Conservation (phyloP, 2,888 invertebrate genomes). For the Parascotia fuliginaria region DNA sequence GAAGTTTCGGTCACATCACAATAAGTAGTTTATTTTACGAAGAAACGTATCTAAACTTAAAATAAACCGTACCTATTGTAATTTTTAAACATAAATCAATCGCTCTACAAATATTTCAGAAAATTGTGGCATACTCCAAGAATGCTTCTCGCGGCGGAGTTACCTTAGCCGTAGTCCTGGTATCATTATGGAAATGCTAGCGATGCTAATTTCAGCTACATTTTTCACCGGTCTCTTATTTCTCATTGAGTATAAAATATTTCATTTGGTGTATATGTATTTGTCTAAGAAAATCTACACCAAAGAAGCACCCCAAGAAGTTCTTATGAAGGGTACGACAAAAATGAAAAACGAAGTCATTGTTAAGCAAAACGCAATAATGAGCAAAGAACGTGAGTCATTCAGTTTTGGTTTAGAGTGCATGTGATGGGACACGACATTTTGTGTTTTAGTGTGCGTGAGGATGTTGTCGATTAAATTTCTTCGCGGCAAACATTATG, state of each 20-base stretch:
- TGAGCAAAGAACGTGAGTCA: slow-evolving; percentile 36
- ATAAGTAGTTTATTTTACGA: too few relatives aligned
- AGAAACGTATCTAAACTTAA: too few relatives aligned
- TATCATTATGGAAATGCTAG: slow-evolving; percentile 56
- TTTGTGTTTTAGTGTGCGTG: background rate
- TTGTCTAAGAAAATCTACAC: slow-evolving; percentile 25
- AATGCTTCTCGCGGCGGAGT: slow-evolving; percentile 59
- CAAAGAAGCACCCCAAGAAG: background rate
- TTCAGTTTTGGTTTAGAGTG: background rate
- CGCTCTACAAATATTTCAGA: too few relatives aligned
- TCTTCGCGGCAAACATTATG: too few relatives aligned
- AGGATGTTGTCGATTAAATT: too few relatives aligned
- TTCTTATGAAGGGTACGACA: background rate
- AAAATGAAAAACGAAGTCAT: slow-evolving; percentile 52
- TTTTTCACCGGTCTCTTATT: slow-evolving; percentile 56
- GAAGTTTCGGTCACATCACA: too few relatives aligned
- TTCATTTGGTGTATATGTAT: slow-evolving; percentile 47
- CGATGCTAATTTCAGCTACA: slow-evolving; percentile 51
- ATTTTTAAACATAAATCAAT: too few relatives aligned
- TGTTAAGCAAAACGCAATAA: slow-evolving; percentile 48
- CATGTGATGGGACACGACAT: too few relatives aligned
- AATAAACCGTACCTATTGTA: too few relatives aligned
- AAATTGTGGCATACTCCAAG: slow-evolving; percentile 72
- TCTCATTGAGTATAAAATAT: slow-evolving; percentile 63
- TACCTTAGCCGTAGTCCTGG: slow-evolving; percentile 57